These are phyloP conservation scores for Andricus quercusramuli DNA, from an alignment of 2,888 invertebrate genomes.

Conservation along the genomic window DNA sequence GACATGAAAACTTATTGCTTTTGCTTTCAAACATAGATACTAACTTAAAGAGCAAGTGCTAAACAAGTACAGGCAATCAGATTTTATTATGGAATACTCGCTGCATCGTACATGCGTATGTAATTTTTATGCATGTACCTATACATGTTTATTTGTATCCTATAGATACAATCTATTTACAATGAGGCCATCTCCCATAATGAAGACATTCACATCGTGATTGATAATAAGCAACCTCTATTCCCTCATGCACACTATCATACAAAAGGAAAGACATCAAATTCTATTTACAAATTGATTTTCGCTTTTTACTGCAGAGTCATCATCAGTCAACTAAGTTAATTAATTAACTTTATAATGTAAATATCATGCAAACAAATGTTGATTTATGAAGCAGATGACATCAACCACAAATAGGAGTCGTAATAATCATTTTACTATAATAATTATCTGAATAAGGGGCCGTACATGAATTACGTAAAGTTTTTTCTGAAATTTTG, in stretches of 20 bases:
- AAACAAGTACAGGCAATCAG: neutral
- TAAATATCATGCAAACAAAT: neutral
- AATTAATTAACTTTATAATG: neutral
- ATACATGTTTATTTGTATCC: neutral
- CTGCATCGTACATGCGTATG: neutral
- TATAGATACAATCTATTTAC: neutral
- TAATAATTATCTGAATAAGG: too few species aligned
- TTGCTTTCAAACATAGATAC: conserved; percentile 8
- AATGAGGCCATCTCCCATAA: conserved; percentile 1
- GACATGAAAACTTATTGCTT: neutral
- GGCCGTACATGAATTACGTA: too few species aligned
- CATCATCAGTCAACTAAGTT: neutral
- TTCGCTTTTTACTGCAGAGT: neutral
- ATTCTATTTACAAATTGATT: conserved; percentile 1
- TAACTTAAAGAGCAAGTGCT: neutral
- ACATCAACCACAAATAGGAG: neutral
- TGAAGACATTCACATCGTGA: neutral
- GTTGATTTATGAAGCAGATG: neutral
- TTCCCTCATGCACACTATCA: neutral
- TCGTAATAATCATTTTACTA: too few species aligned
- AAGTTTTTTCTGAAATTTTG: too few species aligned
- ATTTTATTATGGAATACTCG: neutral
- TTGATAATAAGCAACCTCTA: conserved; percentile 2
- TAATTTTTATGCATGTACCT: neutral
- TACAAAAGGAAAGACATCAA: neutral